A percentile compares a stretch with the other conserved stretches of the same genome.
These are phyloP conservation scores for Hylomyscus alleni DNA, from an alignment of 2,797 vertebrate species.

Conservation along the genomic window DNA sequence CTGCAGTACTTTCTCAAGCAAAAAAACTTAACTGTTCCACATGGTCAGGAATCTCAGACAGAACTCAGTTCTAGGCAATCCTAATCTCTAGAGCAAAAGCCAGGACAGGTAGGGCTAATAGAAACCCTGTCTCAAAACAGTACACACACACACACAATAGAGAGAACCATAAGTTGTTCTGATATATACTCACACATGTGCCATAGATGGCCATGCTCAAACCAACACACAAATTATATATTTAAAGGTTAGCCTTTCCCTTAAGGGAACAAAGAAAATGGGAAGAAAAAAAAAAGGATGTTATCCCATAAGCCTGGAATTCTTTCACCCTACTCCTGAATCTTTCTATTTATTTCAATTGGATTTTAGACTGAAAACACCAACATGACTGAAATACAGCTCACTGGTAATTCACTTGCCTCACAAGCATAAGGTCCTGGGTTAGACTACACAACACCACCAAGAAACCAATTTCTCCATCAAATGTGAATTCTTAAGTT, in stretches of 20 bases:
- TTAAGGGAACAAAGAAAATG: neutral
- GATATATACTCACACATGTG: neutral
- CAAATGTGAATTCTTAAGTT: constrained; percentile 5
- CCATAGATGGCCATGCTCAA: neutral
- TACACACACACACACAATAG: neutral
- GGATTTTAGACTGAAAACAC: constrained; percentile 17
- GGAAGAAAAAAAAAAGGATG: no score
- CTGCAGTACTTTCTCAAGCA: neutral
- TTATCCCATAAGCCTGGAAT: neutral
- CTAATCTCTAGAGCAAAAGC: neutral
- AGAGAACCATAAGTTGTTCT: neutral
- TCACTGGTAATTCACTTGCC: neutral
- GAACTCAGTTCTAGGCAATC: neutral
- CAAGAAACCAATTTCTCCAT: neutral
- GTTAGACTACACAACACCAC: neutral
- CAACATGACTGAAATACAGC: neutral
- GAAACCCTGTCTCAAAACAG: neutral
- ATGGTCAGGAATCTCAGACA: neutral
- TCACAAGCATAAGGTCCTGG: neutral
- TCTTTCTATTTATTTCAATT: constrained; percentile 1
- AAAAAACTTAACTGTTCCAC: neutral
- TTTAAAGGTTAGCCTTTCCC: neutral
- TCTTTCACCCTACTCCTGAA: neutral
- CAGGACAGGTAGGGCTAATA: neutral
- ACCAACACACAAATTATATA: neutral